A percentile compares a stretch with the other conserved stretches of the same genome.
phyloP scores from a whole-genome alignment of 2,888 invertebrate species.

The Pheosia gnoma region DNA sequence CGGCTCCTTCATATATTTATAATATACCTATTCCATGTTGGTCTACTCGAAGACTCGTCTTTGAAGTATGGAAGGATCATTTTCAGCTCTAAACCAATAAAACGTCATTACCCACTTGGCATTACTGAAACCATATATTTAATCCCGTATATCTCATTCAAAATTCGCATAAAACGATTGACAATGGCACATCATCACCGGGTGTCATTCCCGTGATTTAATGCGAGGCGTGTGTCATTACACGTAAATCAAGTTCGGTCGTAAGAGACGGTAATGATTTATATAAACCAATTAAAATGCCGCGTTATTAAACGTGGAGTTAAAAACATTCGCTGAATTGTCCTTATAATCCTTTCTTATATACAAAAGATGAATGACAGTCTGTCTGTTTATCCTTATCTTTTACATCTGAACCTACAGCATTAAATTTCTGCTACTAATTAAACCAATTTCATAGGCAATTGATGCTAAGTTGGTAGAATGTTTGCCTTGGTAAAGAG shows the following conservation, averaged over 20 bases:
- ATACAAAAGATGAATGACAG: not conserved
- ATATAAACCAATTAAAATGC: slow-evolving; percentile 78
- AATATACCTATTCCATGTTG: too few relatives aligned
- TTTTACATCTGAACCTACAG: not conserved
- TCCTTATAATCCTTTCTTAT: not conserved
- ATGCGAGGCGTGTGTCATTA: slow-evolving; percentile 68
- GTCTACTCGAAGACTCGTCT: too few relatives aligned
- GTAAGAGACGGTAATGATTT: slow-evolving; percentile 79
- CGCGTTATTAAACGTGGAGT: slow-evolving; percentile 63
- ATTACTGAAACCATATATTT: slow-evolving; percentile 57
- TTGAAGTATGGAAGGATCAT: too few relatives aligned
- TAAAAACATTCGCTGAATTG: slow-evolving; percentile 36
- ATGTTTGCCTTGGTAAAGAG: too few relatives aligned
- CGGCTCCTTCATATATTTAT: too few relatives aligned
- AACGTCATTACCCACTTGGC: not conserved
- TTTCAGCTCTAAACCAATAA: too few relatives aligned
- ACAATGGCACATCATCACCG: slow-evolving; percentile 66
- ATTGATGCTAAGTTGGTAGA: too few relatives aligned
- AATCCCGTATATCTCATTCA: slow-evolving; percentile 75
- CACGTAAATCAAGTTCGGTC: slow-evolving; percentile 77
- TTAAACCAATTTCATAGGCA: too few relatives aligned
- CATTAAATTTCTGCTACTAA: too few relatives aligned
- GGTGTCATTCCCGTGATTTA: slow-evolving; percentile 66
- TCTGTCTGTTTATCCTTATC: not conserved
- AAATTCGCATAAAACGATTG: slow-evolving; percentile 71